A percentile compares a stretch with the other conserved stretches of the same genome.
These are phyloP conservation scores for Melopsittacus undulatus DNA, from an alignment of 2,797 vertebrate species.

Conservation along the genomic window DNA sequence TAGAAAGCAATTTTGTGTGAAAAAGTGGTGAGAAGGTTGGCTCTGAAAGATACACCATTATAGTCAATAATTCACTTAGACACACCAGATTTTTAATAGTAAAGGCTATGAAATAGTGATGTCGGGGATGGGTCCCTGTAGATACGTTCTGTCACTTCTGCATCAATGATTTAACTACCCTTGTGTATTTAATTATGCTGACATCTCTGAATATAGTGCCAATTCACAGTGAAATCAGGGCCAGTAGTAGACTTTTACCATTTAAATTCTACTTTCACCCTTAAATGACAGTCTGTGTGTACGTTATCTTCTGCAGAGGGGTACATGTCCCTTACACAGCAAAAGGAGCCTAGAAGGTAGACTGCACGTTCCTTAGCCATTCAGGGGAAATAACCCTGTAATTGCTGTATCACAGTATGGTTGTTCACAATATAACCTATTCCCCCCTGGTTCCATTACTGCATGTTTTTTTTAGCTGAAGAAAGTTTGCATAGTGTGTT, in stretches of 20 bases:
- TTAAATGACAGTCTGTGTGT: not conserved
- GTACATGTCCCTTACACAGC: not conserved
- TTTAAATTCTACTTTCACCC: not conserved
- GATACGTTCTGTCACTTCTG: not conserved
- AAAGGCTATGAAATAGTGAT: not conserved
- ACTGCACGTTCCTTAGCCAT: not conserved
- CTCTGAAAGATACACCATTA: not conserved
- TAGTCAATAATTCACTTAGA: not conserved
- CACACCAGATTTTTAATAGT: not conserved
- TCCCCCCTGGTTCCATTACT: not conserved
- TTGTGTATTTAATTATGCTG: not conserved
- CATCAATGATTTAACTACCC: not conserved
- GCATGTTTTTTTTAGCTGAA: slow-evolving; percentile 8
- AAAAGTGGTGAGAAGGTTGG: not conserved
- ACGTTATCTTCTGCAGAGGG: not conserved
- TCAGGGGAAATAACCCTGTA: not conserved
- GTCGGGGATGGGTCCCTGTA: not conserved
- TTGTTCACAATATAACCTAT: slow-evolving; percentile 14
- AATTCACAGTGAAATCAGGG: not conserved
- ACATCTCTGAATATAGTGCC: not conserved
- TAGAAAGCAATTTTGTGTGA: not conserved
- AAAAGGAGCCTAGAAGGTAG: not conserved
- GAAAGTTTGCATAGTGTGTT: slow-evolving; percentile 34
- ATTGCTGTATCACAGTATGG: not conserved
- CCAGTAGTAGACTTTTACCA: not conserved